Percentiles rank a stretch among this genome's conserved stretches.
These are phyloP conservation scores for Ariopsis seemanni DNA, from an alignment of 2,113 vertebrate species.

Conservation along the genomic window DNA sequence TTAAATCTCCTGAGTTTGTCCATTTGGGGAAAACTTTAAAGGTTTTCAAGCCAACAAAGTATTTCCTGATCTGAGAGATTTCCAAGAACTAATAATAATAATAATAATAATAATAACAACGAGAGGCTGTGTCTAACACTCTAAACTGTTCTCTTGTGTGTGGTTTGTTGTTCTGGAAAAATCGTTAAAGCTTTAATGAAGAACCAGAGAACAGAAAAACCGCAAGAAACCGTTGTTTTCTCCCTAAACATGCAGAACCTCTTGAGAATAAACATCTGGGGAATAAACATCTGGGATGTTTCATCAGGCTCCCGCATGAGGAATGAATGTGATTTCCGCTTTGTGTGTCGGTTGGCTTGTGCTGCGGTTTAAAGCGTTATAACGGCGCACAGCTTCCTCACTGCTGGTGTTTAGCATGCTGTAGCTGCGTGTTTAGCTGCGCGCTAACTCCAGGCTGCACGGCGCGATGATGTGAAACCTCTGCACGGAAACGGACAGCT, in stretches of 20 bases:
- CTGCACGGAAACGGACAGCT: neutral
- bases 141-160: neutral
- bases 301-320: neutral
- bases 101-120: too few relatives aligned
- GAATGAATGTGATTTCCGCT: neutral
- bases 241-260: neutral
- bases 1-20: too few relatives aligned
- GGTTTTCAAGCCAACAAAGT: too few relatives aligned
- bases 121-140: neutral
- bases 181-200: neutral
- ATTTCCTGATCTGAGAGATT: too few relatives aligned
- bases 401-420: neutral
- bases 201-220: neutral
- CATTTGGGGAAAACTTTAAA: too few relatives aligned
- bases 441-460: neutral
- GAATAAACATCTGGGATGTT: neutral
- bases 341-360: neutral
- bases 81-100: too few relatives aligned
- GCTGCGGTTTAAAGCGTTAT: neutral
- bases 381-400: neutral
- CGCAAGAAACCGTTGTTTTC: neutral
- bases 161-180: neutral
- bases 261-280: neutral
- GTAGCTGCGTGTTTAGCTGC: neutral
- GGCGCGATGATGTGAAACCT: neutral